phyloP scores from a whole-genome alignment of 2,113 vertebrate genomes.

The Pavo muticus region DNA sequence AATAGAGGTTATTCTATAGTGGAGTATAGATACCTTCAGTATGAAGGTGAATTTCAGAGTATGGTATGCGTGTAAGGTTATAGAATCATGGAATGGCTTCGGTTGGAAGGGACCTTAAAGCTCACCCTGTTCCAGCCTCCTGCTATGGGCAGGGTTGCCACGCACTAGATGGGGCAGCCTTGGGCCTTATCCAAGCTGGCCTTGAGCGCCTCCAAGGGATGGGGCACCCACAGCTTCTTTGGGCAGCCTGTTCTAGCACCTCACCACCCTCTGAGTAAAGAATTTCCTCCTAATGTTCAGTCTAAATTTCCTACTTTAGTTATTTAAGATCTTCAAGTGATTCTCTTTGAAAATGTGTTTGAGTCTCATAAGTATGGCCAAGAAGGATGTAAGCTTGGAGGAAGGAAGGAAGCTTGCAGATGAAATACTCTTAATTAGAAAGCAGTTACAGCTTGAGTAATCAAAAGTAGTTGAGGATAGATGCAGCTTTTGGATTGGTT shows the following conservation, averaged over 20 bases:
- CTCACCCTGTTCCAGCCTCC: too few relatives aligned
- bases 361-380: not conserved
- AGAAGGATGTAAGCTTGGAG: not conserved
- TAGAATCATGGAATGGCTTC: not conserved
- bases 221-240: not conserved
- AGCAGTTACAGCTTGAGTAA: not conserved
- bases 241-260: not conserved
- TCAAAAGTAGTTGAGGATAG: not conserved
- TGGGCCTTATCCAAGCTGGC: too few relatives aligned
- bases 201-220: too few relatives aligned
- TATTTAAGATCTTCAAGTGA: not conserved
- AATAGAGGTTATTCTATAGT: not conserved
- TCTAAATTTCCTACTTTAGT: not conserved
- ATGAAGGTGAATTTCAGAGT: not conserved
- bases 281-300: not conserved
- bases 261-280: not conserved
- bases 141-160: too few relatives aligned
- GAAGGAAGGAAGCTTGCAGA: constrained; percentile 16
- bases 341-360: not conserved
- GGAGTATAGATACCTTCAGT: not conserved
- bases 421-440: not conserved
- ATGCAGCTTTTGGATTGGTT: not conserved
- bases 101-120: not conserved
- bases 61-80: not conserved
- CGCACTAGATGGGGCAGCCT: too few relatives aligned